Evolutionary conservation across 2,888 invertebrate species (phyloP).

Genomic region (Hydrotaea cyrtoneurina): DNA sequence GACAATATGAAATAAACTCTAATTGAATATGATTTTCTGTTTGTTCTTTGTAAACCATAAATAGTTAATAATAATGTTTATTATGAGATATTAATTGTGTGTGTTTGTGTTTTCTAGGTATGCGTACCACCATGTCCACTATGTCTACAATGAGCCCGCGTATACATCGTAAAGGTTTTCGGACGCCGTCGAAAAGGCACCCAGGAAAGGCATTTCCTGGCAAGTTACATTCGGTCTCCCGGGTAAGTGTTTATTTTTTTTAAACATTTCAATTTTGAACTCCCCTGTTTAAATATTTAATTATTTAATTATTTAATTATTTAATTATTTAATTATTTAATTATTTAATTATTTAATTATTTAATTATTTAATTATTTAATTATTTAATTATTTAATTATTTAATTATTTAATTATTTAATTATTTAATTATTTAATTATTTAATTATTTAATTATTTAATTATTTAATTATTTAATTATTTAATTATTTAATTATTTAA

Average conservation of each 20-base stretch:
- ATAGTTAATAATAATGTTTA: neutral
- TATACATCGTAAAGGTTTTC: constrained; percentile 86
- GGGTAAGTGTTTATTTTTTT: constrained; percentile 75
- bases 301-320: no score
- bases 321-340: no score
- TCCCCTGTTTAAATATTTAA: no score
- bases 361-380: no score
- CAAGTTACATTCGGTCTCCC: constrained; percentile 81
- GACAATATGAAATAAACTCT: constrained; percentile 17
- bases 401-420: no score
- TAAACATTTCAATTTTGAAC: neutral
- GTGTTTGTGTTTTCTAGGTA: constrained; percentile 81
- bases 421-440: no score
- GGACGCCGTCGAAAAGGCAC: constrained; percentile 85
- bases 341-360: no score
- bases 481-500: no score
- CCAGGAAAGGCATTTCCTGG: constrained; percentile 81
- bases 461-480: no score
- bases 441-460: no score
- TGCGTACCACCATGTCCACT: constrained; percentile 89
- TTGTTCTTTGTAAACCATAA: neutral
- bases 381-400: no score
- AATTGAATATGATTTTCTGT: constrained; percentile 36
- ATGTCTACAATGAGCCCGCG: constrained; percentile 85
- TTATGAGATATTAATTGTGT: constrained; percentile 2